phyloP scores from a whole-genome alignment of 2,797 vertebrate species.

The Hippoglossus hippoglossus region DNA sequence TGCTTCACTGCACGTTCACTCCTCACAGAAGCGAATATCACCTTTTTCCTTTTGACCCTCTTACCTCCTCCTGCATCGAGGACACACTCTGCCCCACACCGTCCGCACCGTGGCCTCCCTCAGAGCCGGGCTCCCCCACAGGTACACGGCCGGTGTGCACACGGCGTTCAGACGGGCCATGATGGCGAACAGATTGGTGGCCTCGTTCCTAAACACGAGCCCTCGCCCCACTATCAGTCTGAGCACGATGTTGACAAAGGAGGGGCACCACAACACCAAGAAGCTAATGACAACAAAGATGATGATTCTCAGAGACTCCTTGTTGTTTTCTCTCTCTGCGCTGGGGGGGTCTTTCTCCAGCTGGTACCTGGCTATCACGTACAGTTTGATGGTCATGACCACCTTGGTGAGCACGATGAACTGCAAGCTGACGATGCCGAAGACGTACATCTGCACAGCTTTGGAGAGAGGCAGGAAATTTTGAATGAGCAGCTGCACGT shows the following conservation, averaged over 20 bases:
- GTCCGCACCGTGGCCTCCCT: conserved; percentile 52
- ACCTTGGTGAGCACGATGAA: conserved; percentile 65
- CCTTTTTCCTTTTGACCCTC: background rate
- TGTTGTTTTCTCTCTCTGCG: conserved; percentile 67
- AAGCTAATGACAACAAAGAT: conserved; percentile 80
- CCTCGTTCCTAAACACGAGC: conserved; percentile 67
- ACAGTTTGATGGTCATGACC: conserved; percentile 76
- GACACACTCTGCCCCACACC: conserved; percentile 67
- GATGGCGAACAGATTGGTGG: conserved; percentile 70
- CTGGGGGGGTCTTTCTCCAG: conserved; percentile 60
- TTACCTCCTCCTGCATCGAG: conserved; percentile 54
- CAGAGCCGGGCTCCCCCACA: conserved; percentile 76
- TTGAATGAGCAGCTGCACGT: conserved; percentile 38
- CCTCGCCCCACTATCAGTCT: conserved; percentile 41
- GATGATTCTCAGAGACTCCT: conserved; percentile 72
- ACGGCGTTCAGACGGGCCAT: conserved; percentile 72
- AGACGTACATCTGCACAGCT: conserved; percentile 50
- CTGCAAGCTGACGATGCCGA: conserved; percentile 51
- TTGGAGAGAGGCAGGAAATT: conserved; percentile 48
- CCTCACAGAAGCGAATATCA: background rate
- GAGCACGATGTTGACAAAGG: conserved; percentile 67
- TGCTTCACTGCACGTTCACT: background rate
- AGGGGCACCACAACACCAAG: conserved; percentile 75
- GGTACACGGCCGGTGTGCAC: conserved; percentile 69
- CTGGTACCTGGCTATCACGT: conserved; percentile 67